These are phyloP conservation scores for Melangyna quadrimaculata DNA, from an alignment of 2,888 invertebrate species.

Conservation along the genomic window DNA sequence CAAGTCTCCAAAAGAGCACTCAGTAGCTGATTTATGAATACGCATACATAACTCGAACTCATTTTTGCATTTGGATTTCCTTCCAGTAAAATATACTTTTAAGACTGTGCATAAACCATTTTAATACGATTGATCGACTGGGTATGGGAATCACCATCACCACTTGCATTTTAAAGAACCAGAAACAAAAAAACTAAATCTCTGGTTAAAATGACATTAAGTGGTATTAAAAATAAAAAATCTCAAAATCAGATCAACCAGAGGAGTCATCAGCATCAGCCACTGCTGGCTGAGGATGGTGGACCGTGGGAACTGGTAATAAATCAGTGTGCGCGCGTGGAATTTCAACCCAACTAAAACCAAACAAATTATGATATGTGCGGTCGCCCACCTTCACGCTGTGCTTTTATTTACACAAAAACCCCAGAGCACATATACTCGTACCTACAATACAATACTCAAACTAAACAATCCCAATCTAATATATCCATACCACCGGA, in stretches of 20 bases:
- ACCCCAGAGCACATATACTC: not conserved
- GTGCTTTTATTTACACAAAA: conserved; percentile 50
- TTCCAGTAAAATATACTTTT: not conserved
- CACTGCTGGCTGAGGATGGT: not conserved
- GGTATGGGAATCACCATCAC: conserved; percentile 58
- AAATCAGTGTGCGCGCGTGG: conserved; percentile 38
- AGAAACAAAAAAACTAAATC: conserved; percentile 2
- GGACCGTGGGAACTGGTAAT: conserved; percentile 63
- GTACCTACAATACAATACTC: too few relatives aligned
- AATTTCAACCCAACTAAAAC: conserved; percentile 20
- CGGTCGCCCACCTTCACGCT: conserved; percentile 36
- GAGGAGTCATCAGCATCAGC: not conserved
- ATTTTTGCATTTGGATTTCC: conserved; percentile 22
- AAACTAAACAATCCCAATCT: not conserved
- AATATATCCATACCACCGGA: conserved; percentile 6
- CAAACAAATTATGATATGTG: conserved; percentile 71
- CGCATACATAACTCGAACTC: conserved; percentile 35
- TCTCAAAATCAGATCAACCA: conserved; percentile 46
- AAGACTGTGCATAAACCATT: conserved; percentile 34
- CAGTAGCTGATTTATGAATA: conserved; percentile 34
- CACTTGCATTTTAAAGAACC: conserved; percentile 5
- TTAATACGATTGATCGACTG: conserved; percentile 61
- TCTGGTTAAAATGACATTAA: conserved; percentile 57
- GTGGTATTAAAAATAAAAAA: conserved; percentile 53
- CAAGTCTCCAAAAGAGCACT: conserved; percentile 28